Evolutionary conservation across 2,888 invertebrate genomes (phyloP).

Genomic region (Lasioglossum leucozonium): DNA sequence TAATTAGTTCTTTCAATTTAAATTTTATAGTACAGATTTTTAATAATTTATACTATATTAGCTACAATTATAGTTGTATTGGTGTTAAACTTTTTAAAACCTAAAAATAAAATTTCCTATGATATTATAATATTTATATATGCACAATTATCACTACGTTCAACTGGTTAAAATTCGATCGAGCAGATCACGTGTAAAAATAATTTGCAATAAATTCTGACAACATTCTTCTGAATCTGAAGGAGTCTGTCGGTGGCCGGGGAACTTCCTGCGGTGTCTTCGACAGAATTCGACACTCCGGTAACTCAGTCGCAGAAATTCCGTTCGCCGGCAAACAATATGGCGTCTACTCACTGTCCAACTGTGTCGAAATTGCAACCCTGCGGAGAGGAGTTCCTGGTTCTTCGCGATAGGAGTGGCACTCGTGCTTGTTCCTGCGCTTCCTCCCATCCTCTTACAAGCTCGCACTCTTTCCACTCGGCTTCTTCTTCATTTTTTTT

Average conservation of each 20-base stretch:
- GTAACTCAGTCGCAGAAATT: not conserved
- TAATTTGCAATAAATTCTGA: not conserved
- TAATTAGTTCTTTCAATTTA: no score
- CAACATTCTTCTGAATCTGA: not conserved
- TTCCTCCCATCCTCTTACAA: constrained; percentile 15
- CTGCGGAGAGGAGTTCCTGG: constrained; percentile 37
- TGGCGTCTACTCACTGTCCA: not conserved
- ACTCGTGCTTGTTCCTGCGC: constrained; percentile 39
- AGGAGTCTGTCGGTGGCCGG: no score
- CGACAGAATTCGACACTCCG: not conserved
- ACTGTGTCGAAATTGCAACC: constrained; percentile 50
- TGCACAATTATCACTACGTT: no score
- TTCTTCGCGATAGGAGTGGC: constrained; percentile 42
- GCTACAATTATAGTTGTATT: no score
- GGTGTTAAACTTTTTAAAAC: no score
- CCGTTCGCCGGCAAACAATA: not conserved
- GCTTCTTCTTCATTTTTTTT: not conserved
- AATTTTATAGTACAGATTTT: no score
- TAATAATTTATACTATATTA: no score
- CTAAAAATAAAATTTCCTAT: no score
- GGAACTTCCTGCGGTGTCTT: not conserved
- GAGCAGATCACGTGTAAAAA: no score
- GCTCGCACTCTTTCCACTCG: not conserved
- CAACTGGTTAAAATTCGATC: no score
- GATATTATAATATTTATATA: no score